Evolutionary conservation across 2,797 vertebrate genomes (phyloP).

Genomic region (Antennarius maculatus): DNA sequence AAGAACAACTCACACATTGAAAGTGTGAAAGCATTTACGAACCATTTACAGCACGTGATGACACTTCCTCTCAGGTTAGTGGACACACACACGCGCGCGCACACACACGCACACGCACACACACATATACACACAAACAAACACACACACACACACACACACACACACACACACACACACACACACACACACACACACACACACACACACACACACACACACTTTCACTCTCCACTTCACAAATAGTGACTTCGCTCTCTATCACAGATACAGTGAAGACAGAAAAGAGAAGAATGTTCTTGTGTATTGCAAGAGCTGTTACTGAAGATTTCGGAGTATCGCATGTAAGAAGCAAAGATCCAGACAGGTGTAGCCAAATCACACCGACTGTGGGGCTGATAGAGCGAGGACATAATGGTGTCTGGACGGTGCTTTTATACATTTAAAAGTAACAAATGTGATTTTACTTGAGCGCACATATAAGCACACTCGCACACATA

Average conservation of each 20-base stretch:
- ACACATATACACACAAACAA: slow-evolving; percentile 5
- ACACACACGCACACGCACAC: slow-evolving; percentile 9
- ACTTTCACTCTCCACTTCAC: slow-evolving; percentile 4
- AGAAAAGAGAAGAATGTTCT: neutral
- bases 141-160: slow-evolving; percentile 1
- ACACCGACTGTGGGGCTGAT: slow-evolving; percentile 22
- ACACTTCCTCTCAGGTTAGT: slow-evolving; percentile 43
- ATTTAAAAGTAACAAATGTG: slow-evolving; percentile 51
- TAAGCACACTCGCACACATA: slow-evolving; percentile 10
- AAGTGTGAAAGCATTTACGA: slow-evolving; percentile 66
- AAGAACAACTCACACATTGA: slow-evolving; percentile 27
- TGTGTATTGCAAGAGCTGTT: slow-evolving; percentile 2
- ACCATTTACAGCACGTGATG: slow-evolving; percentile 37
- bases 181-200: slow-evolving; percentile 9
- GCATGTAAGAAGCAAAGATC: slow-evolving; percentile 22
- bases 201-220: neutral
- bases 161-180: slow-evolving; percentile 2
- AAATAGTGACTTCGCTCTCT: slow-evolving; percentile 21
- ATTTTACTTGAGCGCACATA: slow-evolving; percentile 44
- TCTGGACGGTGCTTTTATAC: slow-evolving; percentile 41
- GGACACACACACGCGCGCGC: neutral
- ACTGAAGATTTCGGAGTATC: neutral
- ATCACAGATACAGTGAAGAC: neutral
- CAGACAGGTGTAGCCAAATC: slow-evolving; percentile 3
- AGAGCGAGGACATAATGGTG: slow-evolving; percentile 29